Conservation (phyloP, 1,140 invertebrate species). For the Heterodera carotae region DNA sequence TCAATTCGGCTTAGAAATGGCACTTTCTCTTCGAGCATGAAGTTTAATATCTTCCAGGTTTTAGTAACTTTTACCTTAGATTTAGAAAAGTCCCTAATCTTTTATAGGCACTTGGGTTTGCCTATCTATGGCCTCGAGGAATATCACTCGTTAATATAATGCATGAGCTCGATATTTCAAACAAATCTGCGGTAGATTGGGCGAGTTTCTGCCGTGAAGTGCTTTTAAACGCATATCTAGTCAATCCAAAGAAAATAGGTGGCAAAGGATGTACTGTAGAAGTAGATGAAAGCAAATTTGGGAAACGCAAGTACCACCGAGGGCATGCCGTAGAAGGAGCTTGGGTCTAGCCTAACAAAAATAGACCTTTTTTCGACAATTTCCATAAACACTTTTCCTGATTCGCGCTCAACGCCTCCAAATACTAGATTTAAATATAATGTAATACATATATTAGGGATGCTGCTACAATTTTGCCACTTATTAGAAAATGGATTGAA, state of each 20-base stretch:
- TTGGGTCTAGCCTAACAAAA: too few species aligned
- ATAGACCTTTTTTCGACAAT: background rate
- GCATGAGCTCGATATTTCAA: background rate
- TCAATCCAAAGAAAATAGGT: background rate
- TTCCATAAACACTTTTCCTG: too few species aligned
- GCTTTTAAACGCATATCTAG: background rate
- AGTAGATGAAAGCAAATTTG: constrained; percentile 16
- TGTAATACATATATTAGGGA: background rate
- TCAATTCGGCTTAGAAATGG: background rate
- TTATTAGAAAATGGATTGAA: background rate
- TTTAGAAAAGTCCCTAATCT: background rate
- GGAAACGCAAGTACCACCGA: background rate
- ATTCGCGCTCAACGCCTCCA: too few species aligned
- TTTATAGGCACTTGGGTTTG: background rate
- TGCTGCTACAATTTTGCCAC: background rate
- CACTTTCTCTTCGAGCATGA: background rate
- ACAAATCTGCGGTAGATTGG: background rate
- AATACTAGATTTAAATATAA: background rate
- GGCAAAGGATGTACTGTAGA: background rate
- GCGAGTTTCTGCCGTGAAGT: constrained; percentile 8
- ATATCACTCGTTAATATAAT: background rate
- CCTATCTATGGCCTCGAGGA: background rate
- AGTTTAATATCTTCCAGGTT: background rate
- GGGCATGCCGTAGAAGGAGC: background rate
- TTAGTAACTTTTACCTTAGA: background rate